Evolutionary conservation across 2,113 vertebrate species (phyloP), one percentile per base, ranked within the genome.

Genomic region (Hippocampus barbouri): DNA sequence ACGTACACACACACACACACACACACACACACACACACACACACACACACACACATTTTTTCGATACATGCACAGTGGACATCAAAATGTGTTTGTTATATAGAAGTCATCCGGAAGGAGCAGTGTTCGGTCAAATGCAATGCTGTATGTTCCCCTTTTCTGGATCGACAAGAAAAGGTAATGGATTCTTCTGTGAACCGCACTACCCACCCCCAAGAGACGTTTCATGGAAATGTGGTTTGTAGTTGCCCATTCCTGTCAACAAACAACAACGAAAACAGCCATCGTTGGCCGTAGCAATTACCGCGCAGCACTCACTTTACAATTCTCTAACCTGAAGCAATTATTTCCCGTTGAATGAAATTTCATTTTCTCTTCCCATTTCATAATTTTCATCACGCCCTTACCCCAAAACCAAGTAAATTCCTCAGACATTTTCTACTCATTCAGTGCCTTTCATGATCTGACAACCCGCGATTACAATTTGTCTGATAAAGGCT

Each of bases 401-500:
- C 72, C 70, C 74, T 70, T 60, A 59, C 69, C 38, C 45, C 0
- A 61, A 65, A n/a, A 4, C 68, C 62, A 54, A 72, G 41, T 75
- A 70, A 12, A 74, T 40, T 80, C 68, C 62, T 47, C 64, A 79
- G 80, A 82, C 75, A 86, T 87, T 82, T 87, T 47, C 67, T 51
- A 59, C 73, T 82, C 64, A 72, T 75, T 23, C 73, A 23, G 49
- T 66, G 68, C 45, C 66, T 83, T 81, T 81, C 59, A 79, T 76
- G 79, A 80, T 70, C 73, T 66, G 77, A 75, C 78, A 80, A 80
- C 59, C 62, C 76, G 76, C 73, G 70, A 87, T 85, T 73, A 80
- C 69, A 70, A 77, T 77, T 80, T 81, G 60, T 61, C 72, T 45
- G 69, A 73, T 77, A 74, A 78, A 73, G 38, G 75, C 74, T 61